These are phyloP conservation scores for Ommatoiulus sabulosus DNA, from an alignment of 2,888 invertebrate genomes.

Conservation along the genomic window DNA sequence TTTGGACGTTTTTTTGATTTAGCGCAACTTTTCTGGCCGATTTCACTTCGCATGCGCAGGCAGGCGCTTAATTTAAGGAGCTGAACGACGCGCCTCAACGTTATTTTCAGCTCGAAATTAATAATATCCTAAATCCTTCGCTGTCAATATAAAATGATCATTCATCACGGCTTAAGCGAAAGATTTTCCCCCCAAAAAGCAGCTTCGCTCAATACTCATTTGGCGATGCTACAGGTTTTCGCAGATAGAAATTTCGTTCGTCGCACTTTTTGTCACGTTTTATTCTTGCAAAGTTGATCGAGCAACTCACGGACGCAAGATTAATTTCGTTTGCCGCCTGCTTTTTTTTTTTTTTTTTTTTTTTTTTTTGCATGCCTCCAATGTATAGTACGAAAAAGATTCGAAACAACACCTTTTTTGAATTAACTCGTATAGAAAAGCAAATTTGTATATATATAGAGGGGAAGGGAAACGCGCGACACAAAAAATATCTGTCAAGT, in stretches of 20 bases:
- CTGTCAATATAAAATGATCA: conserved; percentile 46
- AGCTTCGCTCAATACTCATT: conserved; percentile 42
- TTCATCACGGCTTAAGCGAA: conserved; percentile 31
- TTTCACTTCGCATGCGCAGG: not conserved
- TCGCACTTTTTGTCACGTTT: conserved; percentile 27
- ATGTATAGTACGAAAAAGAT: not conserved
- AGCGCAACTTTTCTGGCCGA: not conserved
- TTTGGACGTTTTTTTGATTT: not conserved
- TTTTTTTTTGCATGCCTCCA: not conserved
- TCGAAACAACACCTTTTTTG: conserved; percentile 47
- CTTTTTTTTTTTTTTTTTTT: not conserved
- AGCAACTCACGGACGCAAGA: conserved; percentile 31
- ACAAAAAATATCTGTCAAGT: conserved; percentile 44
- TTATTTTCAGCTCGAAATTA: conserved; percentile 31
- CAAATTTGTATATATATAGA: conserved; percentile 8
- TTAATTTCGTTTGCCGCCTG: not conserved
- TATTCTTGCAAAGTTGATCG: not conserved
- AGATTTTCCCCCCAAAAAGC: not conserved
- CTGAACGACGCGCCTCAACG: not conserved
- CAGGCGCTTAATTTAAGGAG: not conserved
- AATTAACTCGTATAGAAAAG: conserved; percentile 31
- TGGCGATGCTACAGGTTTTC: conserved; percentile 38
- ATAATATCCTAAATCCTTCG: conserved; percentile 43
- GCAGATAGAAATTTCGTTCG: not conserved
- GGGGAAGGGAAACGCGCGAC: not conserved